Base-by-base conservation (phyloP, 92 coral and sea anemone species). In the Paramuricea clavata region DNA sequence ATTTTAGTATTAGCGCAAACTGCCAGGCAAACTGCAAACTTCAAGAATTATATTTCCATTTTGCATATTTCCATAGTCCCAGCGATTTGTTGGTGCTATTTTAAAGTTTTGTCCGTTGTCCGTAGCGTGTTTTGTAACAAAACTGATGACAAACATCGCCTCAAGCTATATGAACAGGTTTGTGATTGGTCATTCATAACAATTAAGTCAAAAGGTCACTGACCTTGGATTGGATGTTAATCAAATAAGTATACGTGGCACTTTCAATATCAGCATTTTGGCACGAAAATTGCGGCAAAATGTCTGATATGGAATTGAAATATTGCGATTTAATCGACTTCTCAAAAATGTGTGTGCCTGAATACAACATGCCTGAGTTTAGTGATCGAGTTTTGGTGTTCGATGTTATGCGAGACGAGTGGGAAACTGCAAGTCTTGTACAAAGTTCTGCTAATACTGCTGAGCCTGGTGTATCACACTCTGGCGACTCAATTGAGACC, bases 351-450 rank as follows among this genome's bases (percentile, higher is more conserved):
- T 54, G 23, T 54, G 23, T 23, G 8, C 27, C 62, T 54, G 62
- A 54, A 21, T 54, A 54, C 62, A 54, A 54, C 23, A 54, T 17
- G 62, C 62, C 62, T 54, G 62, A 54, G 25, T 54, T 54, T 54
- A 54, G 62, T 23, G 62, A 54, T 54, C 62, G 62, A 19, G 62
- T 54, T 7, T 54, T 54, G 8, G 62, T 54, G 62, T 54, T 54
- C 17, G 62, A 54, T 54, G 62, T 54, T 21, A 54, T 54, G 62
- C 62, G 6, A 54, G 62, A 54, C 23, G 27, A 8, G 23, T 54
- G 62, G 62, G 62, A 54, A 19, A 21, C 8, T 23, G 2, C 22
- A 21, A 54, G 27, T 54, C 27, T 54, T 19, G 62, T 54, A 5
- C 23, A 17, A 12, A 47, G 16, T 47, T 47, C 52, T 47, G 15